Percentiles rank a stretch among this genome's conserved stretches.
Conservation (phyloP, 2,113 vertebrate species). For the Colius striatus region DNA sequence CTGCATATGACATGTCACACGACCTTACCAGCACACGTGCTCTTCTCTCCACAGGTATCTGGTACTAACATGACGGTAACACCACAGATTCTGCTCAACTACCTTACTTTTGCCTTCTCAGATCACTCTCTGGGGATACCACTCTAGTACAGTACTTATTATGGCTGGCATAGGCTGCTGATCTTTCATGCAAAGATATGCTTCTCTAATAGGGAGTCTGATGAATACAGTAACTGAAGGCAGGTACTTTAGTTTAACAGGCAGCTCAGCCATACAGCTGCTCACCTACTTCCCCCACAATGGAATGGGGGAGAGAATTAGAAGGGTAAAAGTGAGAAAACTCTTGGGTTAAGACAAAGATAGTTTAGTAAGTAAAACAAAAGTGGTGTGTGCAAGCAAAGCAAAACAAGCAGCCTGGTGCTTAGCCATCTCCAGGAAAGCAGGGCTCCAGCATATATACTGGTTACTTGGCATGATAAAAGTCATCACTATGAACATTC, state of each 20-base stretch:
- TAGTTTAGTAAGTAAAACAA: not conserved
- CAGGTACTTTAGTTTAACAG: not conserved
- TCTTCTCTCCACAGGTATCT: rapidly evolving
- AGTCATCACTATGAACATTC: rapidly evolving
- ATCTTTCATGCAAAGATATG: not conserved
- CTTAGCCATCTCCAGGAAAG: not conserved
- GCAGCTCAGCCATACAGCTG: not conserved
- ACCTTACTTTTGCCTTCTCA: not conserved
- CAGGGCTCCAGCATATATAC: rapidly evolving
- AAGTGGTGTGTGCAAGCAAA: not conserved
- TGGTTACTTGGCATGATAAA: not conserved
- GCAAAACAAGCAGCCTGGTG: not conserved
- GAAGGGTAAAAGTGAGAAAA: not conserved
- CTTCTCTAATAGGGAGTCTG: not conserved
- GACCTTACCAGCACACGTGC: not conserved
- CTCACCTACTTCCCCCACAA: rapidly evolving
- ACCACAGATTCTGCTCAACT: not conserved
- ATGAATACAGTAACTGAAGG: not conserved
- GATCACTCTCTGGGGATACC: not conserved
- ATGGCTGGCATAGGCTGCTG: not conserved
- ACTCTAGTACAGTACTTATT: not conserved
- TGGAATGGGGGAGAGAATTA: not conserved
- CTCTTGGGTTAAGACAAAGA: not conserved
- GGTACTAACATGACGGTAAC: not conserved
- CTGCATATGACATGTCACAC: not conserved